Conservation (phyloP, 2,113 vertebrate genomes). For the Hucho hucho region DNA sequence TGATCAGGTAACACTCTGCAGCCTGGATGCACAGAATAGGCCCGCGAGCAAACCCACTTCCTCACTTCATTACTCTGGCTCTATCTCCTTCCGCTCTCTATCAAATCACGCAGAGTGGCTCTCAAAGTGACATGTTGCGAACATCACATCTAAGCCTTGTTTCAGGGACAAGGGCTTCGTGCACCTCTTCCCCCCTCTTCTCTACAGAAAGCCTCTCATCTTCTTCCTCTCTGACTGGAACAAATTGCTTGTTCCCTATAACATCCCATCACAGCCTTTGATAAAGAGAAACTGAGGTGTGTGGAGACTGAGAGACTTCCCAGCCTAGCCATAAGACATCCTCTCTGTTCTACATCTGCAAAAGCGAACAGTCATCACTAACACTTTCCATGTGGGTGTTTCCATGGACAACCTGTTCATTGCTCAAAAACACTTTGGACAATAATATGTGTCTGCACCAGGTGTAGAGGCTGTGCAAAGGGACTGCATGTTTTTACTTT, state of each 20-base stretch:
- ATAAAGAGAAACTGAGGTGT: slow-evolving; percentile 9
- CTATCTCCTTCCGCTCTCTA: slow-evolving; percentile 41
- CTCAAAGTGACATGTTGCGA: slow-evolving; percentile 38
- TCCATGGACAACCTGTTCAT: neutral
- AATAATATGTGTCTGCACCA: neutral
- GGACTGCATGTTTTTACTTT: slow-evolving; percentile 50
- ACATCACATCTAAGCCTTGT: slow-evolving; percentile 37
- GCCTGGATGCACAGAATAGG: slow-evolving; percentile 2
- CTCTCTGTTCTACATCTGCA: neutral
- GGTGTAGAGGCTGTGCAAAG: neutral
- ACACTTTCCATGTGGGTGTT: neutral
- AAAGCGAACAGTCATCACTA: neutral
- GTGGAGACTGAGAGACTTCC: neutral
- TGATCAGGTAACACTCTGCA: slow-evolving; percentile 33
- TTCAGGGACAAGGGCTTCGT: slow-evolving; percentile 28
- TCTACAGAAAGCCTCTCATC: slow-evolving; percentile 6
- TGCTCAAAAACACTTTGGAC: neutral
- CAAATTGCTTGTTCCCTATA: slow-evolving; percentile 34
- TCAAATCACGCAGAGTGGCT: slow-evolving; percentile 52
- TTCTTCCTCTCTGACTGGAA: slow-evolving; percentile 39
- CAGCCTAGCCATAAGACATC: slow-evolving; percentile 18
- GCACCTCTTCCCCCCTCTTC: slow-evolving; percentile 11
- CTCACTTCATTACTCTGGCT: slow-evolving; percentile 61
- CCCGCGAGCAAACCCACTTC: slow-evolving; percentile 40
- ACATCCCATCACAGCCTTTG: slow-evolving; percentile 26